Evolutionary conservation across 1,140 invertebrate species (phyloP).

Genomic region (Anastrepha ludens): DNA sequence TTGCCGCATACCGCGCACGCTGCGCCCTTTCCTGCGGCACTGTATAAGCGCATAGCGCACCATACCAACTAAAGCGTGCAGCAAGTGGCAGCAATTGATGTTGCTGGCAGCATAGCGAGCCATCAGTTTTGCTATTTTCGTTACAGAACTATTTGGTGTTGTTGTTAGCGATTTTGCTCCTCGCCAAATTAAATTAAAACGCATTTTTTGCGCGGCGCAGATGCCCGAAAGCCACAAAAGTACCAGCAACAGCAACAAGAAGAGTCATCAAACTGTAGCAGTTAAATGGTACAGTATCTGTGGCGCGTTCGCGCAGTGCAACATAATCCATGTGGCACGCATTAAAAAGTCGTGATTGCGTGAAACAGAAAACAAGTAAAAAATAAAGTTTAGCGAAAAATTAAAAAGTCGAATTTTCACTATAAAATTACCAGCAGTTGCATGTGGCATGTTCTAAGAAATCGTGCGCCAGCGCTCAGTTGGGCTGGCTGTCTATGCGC

Average conservation of each 20-base stretch:
- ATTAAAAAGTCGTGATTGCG: constrained; percentile 55
- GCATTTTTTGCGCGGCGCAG: constrained; percentile 25
- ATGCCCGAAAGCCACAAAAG: neutral
- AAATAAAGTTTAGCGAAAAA: neutral
- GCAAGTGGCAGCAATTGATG: constrained; percentile 20
- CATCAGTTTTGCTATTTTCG: too few species aligned
- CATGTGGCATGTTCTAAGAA: constrained; percentile 36
- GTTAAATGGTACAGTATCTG: neutral
- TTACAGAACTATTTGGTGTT: neutral
- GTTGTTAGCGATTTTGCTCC: neutral
- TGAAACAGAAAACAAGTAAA: constrained; percentile 16
- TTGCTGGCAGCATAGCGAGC: too few species aligned
- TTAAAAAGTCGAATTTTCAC: neutral
- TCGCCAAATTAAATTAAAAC: constrained; percentile 50
- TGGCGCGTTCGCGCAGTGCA: neutral
- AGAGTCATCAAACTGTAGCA: constrained; percentile 17
- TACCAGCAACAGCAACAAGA: neutral
- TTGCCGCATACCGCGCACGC: neutral
- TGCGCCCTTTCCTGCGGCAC: constrained; percentile 15
- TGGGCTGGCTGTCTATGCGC: neutral
- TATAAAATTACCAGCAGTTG: constrained; percentile 12
- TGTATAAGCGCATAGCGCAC: constrained; percentile 24
- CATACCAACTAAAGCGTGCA: constrained; percentile 20
- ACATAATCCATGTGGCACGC: constrained; percentile 51
- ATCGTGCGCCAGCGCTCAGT: constrained; percentile 15